Conservation (phyloP, 2,888 invertebrate species). For the Matsumyia berberina region DNA sequence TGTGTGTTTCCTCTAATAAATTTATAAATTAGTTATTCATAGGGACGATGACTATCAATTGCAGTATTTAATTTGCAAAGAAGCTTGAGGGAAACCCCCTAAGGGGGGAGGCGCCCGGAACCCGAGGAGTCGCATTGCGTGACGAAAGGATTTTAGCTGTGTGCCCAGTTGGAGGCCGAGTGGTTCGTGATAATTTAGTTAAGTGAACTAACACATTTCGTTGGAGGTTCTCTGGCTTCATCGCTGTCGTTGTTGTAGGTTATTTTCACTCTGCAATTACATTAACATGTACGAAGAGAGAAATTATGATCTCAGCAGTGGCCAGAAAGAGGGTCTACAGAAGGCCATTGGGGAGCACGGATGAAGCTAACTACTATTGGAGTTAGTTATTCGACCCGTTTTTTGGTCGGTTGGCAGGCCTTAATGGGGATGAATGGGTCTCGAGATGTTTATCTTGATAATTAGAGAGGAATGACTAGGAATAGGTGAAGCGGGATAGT, state of each 20-base stretch:
- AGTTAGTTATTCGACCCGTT: neutral
- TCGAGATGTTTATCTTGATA: neutral
- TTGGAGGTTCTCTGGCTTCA: conserved; percentile 10
- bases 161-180: conserved; percentile 45
- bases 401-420: neutral
- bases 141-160: conserved; percentile 53
- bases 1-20: conserved; percentile 30
- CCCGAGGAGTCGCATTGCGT: conserved; percentile 39
- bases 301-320: conserved; percentile 55
- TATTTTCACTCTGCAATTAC: conserved; percentile 29
- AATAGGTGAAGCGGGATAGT: no score
- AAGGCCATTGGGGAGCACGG: conserved; percentile 3
- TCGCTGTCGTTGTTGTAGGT: conserved; percentile 1
- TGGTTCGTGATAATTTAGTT: conserved; percentile 60
- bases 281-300: conserved; percentile 28
- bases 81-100: neutral
- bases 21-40: conserved; percentile 55
- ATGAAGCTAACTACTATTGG: neutral
- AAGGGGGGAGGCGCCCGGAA: neutral
- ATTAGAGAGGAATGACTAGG: neutral
- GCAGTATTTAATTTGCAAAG: conserved; percentile 52
- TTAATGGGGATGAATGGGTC: conserved; percentile 11
- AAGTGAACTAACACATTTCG: conserved; percentile 55
- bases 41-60: conserved; percentile 53
- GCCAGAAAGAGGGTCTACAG: conserved; percentile 10